Evolutionary conservation across 2,888 invertebrate genomes (phyloP), one percentile per base, ranked within the genome.

Genomic region (Leucoma salicis): DNA sequence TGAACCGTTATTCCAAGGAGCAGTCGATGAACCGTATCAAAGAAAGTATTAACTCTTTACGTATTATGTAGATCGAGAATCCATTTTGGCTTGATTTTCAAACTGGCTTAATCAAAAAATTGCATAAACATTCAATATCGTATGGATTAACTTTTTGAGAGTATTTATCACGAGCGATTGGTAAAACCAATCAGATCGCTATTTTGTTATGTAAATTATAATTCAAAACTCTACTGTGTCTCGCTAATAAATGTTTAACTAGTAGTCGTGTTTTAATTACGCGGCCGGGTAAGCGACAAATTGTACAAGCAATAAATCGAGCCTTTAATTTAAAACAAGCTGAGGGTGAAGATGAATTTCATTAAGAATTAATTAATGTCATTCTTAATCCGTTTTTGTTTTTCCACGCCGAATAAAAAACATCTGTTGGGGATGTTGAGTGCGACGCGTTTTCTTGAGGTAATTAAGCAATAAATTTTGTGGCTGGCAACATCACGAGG

Each of bases 381-480:
- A 89, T 89, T 86, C 89, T 89, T 88, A 84, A 84, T 78, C 74
- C 77, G 85, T 86, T 86, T 70, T 84, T 87, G 88, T 88, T 89
- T 88, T 88, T 86, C 81, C 78, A 61, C 74, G 74, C 51, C 72
- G 85, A 75, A 85, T 88, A 89, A 89, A 89, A 89, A 89, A 84
- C 89, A 89, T 87, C 88, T 88, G 89, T 82, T 71, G 81, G 74
- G 54, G 60, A 61, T 65, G 64, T 57, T 51, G 49, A 68, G 68
- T 66, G 78, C 82, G 88, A 81, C 82, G 87, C 75, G 81, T 84
- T 84, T 83, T 82, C 87, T 84, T 82, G 78, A 87, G 90, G 90
- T 90, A 90, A 90, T 90, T 90, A 90, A 90, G 90, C 74, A 90
- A 90, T 90, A 90, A 90, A 90, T 90, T 90, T 86, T 76, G 82